Percentiles rank a stretch among this genome's conserved stretches.
Conservation (phyloP, 2,888 invertebrate species). For the Stenodema calcarata region DNA sequence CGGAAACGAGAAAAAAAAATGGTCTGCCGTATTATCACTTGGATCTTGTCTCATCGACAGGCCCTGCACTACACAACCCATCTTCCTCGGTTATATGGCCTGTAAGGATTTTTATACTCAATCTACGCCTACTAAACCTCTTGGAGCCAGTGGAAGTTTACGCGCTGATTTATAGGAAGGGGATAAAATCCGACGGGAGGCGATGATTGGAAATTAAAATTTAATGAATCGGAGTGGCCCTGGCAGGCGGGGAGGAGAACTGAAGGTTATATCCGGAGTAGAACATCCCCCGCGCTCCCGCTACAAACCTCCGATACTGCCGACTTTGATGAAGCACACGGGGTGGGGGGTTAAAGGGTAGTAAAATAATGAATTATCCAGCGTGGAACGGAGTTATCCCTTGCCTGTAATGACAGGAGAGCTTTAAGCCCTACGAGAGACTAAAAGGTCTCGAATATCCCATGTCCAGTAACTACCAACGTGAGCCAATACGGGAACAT, state of each 20-base stretch:
- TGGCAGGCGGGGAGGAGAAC: neutral
- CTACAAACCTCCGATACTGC: neutral
- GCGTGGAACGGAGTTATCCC: neutral
- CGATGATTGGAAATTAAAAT: constrained; percentile 46
- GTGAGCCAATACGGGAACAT: too few species aligned
- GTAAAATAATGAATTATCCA: neutral
- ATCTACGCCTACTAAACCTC: neutral
- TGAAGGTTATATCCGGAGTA: neutral
- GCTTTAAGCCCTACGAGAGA: neutral
- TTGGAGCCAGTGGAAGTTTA: neutral
- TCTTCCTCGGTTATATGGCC: neutral
- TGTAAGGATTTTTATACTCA: neutral
- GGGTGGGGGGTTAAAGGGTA: neutral
- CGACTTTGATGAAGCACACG: neutral
- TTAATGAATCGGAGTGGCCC: constrained; percentile 14
- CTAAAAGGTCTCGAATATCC: neutral
- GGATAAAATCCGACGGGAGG: constrained; percentile 12
- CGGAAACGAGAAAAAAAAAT: neutral
- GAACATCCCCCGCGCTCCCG: neutral
- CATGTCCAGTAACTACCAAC: neutral
- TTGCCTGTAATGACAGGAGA: neutral
- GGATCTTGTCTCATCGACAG: neutral
- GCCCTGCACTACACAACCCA: neutral
- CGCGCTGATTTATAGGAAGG: constrained; percentile 6
- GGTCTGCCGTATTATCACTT: neutral